Percentiles rank a stretch among this genome's conserved stretches.
Conservation (phyloP, 2,888 invertebrate species). For the Norana najaformis region DNA sequence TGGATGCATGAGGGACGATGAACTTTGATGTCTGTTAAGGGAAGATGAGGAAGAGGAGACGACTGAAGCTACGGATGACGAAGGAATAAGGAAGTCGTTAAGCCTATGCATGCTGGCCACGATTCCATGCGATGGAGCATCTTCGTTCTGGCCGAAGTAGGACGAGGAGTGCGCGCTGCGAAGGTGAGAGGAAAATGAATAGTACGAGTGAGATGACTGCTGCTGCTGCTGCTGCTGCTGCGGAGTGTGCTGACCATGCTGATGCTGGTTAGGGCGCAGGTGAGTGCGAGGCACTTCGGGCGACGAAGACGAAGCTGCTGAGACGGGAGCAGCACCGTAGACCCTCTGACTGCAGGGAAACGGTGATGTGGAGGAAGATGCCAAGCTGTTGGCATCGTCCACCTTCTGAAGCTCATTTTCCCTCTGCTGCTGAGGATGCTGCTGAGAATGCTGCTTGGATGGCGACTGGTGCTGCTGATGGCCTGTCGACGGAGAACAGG, state of each 20-base stretch:
- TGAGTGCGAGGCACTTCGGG: not conserved
- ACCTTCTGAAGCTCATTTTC: not conserved
- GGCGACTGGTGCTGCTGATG: not conserved
- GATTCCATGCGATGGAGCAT: not conserved
- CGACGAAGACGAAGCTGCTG: constrained; percentile 23
- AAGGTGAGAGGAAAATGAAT: not conserved
- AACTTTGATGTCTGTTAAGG: not conserved
- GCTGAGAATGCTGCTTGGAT: not conserved
- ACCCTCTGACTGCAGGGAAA: not conserved
- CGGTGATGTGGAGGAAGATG: not conserved
- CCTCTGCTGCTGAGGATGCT: constrained; percentile 18
- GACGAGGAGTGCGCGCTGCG: not conserved
- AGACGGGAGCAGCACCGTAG: not conserved
- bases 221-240: constrained; percentile 9
- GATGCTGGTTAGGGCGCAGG: not conserved
- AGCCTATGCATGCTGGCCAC: not conserved
- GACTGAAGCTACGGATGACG: not conserved
- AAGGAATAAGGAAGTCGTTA: not conserved
- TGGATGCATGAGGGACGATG: not conserved
- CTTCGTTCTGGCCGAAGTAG: not conserved
- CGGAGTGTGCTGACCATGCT: not conserved
- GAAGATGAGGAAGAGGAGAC: not conserved
- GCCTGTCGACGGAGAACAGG: not conserved
- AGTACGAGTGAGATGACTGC: not conserved
- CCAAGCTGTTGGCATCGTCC: not conserved